Percentiles rank a stretch among this genome's conserved stretches.
phyloP scores from a whole-genome alignment of 2,888 invertebrate genomes.

The Macaria notata region DNA sequence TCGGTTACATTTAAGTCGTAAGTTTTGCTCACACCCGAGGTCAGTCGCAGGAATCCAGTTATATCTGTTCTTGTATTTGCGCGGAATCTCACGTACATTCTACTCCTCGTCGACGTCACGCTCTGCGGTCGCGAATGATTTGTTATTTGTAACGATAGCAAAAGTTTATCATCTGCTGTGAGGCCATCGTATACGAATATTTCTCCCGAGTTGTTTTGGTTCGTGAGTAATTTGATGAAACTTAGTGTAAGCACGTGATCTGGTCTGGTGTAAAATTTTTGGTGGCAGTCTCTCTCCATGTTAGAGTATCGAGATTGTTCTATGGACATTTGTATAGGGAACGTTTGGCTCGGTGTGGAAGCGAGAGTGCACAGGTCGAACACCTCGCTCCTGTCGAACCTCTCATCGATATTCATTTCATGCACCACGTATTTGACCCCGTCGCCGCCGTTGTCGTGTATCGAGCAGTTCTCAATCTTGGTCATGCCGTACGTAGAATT shows the following conservation, averaged over 20 bases:
- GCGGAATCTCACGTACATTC: constrained; percentile 90
- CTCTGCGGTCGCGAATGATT: constrained; percentile 95
- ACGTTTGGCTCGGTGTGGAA: constrained; percentile 92
- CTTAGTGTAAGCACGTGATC: constrained; percentile 93
- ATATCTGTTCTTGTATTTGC: constrained; percentile 88
- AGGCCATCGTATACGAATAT: constrained; percentile 91
- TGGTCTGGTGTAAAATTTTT: constrained; percentile 89
- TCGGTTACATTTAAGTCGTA: constrained; percentile 94
- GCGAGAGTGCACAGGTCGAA: constrained; percentile 94
- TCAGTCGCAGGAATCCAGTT: constrained; percentile 89
- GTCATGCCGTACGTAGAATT: constrained; percentile 94
- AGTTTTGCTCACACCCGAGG: constrained; percentile 88
- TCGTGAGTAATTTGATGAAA: constrained; percentile 91
- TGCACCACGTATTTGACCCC: constrained; percentile 94
- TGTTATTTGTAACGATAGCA: constrained; percentile 87
- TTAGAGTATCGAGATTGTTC: constrained; percentile 89
- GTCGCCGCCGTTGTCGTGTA: constrained; percentile 94
- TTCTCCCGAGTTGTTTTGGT: constrained; percentile 87
- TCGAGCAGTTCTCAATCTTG: constrained; percentile 88
- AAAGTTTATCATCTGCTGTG: constrained; percentile 85
- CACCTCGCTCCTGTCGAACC: constrained; percentile 88
- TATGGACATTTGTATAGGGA: constrained; percentile 91
- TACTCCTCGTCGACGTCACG: constrained; percentile 90
- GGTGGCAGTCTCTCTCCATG: constrained; percentile 87
- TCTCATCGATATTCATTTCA: constrained; percentile 89